Conservation (phyloP, 2,888 invertebrate species). For the Dicycla oo region DNA sequence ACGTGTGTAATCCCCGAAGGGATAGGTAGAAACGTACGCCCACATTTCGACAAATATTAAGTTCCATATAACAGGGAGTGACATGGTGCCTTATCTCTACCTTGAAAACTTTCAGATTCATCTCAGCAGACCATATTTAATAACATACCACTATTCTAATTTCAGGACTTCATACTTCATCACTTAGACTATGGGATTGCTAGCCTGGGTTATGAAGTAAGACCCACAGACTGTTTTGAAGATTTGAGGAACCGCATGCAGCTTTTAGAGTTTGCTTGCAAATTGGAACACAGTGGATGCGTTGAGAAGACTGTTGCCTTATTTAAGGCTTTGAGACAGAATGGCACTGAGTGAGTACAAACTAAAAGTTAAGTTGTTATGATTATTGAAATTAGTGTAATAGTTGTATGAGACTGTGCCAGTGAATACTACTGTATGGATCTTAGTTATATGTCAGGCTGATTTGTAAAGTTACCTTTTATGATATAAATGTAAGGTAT, state of each 20-base stretch:
- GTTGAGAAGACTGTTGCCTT: slow-evolving; percentile 72
- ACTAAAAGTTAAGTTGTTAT: background rate
- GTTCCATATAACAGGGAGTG: too few species aligned
- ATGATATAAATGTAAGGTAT: too few species aligned
- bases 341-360: slow-evolving; percentile 77
- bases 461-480: too few species aligned
- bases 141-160: slow-evolving; percentile 22
- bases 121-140: background rate
- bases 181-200: slow-evolving; percentile 79
- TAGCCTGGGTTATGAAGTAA: slow-evolving; percentile 86
- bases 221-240: slow-evolving; percentile 79
- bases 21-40: background rate
- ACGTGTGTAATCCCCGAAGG: background rate
- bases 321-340: slow-evolving; percentile 75
- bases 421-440: too few species aligned
- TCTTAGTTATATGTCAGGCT: too few species aligned
- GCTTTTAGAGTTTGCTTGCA: slow-evolving; percentile 92
- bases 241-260: slow-evolving; percentile 90
- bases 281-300: slow-evolving; percentile 90
- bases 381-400: background rate
- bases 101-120: too few species aligned
- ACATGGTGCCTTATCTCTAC: background rate
- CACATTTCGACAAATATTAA: background rate
- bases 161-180: slow-evolving; percentile 73
- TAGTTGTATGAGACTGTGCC: too few species aligned